Evolutionary conservation across 2,113 vertebrate genomes (phyloP).

Genomic region (Mustelus asterias): DNA sequence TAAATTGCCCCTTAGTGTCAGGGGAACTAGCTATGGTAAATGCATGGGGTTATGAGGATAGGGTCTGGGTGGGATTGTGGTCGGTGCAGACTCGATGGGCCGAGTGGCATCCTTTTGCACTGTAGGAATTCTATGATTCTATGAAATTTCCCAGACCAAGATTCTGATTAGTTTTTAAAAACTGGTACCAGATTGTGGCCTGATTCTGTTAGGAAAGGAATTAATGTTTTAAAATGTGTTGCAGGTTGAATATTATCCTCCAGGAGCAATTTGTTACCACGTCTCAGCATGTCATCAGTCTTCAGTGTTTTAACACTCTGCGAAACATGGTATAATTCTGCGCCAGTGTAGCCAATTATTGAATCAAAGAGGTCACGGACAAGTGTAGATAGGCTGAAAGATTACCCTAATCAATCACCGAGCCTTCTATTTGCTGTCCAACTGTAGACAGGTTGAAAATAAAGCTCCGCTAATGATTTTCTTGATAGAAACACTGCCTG

Average conservation of each 20-base stretch:
- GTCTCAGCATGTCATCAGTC: not conserved
- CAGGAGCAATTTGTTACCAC: not conserved
- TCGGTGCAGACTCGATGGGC: too few species aligned
- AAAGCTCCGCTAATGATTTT: not conserved
- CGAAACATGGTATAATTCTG: not conserved
- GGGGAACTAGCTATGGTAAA: too few species aligned
- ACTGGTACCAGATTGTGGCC: not conserved
- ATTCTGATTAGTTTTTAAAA: not conserved
- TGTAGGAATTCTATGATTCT: too few species aligned
- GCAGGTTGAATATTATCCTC: not conserved
- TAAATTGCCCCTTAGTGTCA: too few species aligned
- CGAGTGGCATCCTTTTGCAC: too few species aligned
- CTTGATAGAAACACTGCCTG: not conserved
- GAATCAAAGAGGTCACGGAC: not conserved
- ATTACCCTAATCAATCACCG: not conserved
- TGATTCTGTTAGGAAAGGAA: not conserved
- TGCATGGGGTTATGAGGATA: too few species aligned
- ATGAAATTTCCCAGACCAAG: not conserved
- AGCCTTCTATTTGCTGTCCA: not conserved
- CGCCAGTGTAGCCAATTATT: not conserved
- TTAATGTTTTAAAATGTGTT: not conserved
- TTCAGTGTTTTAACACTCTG: not conserved
- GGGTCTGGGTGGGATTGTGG: too few species aligned
- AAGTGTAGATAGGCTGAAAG: not conserved
- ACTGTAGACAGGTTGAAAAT: not conserved